Base-by-base conservation (phyloP, 2,797 vertebrate species). In the Lepus oiostolus region DNA sequence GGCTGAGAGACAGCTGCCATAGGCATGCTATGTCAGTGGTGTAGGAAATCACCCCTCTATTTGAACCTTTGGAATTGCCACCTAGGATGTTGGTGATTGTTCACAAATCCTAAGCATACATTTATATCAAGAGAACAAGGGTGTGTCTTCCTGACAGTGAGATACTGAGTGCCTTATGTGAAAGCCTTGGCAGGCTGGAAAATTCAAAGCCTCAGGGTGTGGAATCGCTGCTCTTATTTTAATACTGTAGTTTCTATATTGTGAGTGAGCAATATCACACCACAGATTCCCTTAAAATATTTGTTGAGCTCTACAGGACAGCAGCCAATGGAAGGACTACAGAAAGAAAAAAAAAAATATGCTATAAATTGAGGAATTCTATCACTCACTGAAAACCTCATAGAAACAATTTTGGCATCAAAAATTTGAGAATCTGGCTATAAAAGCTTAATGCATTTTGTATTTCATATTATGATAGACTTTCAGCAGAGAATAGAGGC, bases 401-500 rank as follows among this genome's bases (percentile, higher is more conserved):
- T 70, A 75, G 85, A 95, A 96, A 63, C 26, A 77, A 96, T 75
- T 91, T 84, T 90, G 50, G 6, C 26, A 38, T 16, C 12, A 58
- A 79, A 85, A 81, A 72, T 79, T 67, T 58, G 7, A 14, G n/a
- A 92, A 68, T 1, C 28, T 81, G 30, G 22, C n/a, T 71, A 58
- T 32, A 75, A 92, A 91, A 85, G 17, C 74, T 81, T 60, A 68
- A 79, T 83, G 72, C 35, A 58, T 47, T 81, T 79, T 91, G 63
- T 52, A 75, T 88, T 95, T 96, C 32, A 93, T 94, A 68, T 42
- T 90, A 90, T 71, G 81, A 94, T 76, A 14, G 90, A 86, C n/a
- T 77, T 90, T 90, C 24, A 81, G 58, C 42, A 90, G 35, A 76
- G 24, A 94, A 85, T 79, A 4, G 62, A 58, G 22, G 58, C 17